Evolutionary conservation across 2,888 invertebrate species (phyloP), one percentile per base, ranked within the genome.

Genomic region (Caenorhabditis afra): DNA sequence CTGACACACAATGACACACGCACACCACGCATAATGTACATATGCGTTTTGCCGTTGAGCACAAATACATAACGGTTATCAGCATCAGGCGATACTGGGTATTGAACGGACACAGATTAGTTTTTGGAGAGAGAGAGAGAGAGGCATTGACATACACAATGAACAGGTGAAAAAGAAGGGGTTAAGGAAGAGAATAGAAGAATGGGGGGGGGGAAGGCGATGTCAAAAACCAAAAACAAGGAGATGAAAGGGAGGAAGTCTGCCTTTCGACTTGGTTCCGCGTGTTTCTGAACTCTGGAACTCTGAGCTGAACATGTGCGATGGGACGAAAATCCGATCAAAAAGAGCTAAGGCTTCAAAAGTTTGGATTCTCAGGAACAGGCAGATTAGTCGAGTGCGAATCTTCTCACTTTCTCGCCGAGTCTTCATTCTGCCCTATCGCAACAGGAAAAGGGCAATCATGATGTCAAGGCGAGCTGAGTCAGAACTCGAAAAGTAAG

Each of bases 131-230:
- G 4, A n/a, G n/a, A n/a, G n/a, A n/a, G n/a, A n/a, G n/a, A n/a
- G n/a, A n/a, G 12, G 4, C 20, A 16, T 12, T 20, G 49, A 23
- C 44, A n/a, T 14, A 7, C 52, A 52, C 52, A 49, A 61, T 55
- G 44, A 29, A 45, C 68, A 68, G 68, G 52, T 68, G 68, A 61
- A 67, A 66, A 68, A 16, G 41, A 45, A 39, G 37, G 29, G 35
- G 47, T 7, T n/a, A n/a, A n/a, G n/a, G n/a, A n/a, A n/a, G n/a
- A n/a, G n/a, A n/a, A n/a, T n/a, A n/a, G n/a, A n/a, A 29, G 29
- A 29, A 7, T 29, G 29, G 3, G 29, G 29, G 7, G 7, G 7
- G 29, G 29, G 7, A 29, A 29, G 29, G n/a, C n/a, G n/a, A n/a
- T n/a, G n/a, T n/a, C n/a, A n/a, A n/a, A n/a, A n/a, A n/a, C n/a